A percentile compares a stretch with the other conserved stretches of the same genome.
Conservation (phyloP, 1,140 invertebrate genomes). For the Asbolus verrucosus region DNA sequence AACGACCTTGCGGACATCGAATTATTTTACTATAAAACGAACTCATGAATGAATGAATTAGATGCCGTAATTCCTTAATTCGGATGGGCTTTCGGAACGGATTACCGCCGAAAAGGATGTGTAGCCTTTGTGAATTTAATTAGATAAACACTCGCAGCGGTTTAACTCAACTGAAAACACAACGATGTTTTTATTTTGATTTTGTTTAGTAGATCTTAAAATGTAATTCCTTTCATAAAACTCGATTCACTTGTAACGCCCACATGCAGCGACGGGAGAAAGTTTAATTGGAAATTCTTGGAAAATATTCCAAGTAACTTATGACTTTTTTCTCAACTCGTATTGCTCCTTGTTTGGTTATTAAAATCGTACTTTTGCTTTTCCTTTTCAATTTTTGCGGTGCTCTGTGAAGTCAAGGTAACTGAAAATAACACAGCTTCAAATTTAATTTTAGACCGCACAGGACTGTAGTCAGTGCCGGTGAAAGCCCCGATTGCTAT, state of each 20-base stretch:
- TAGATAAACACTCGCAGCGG: background rate
- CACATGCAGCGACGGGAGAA: slow-evolving; percentile 18
- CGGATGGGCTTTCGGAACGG: too few relatives aligned
- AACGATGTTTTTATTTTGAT: slow-evolving; percentile 2
- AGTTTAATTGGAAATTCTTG: slow-evolving; percentile 37
- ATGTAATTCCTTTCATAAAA: slow-evolving; percentile 34
- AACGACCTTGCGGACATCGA: slow-evolving; percentile 11
- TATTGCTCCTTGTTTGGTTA: background rate
- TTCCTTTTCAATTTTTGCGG: background rate
- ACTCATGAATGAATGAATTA: slow-evolving; percentile 16
- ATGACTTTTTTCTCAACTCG: slow-evolving; percentile 17
- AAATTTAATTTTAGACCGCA: slow-evolving; percentile 26
- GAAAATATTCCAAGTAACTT: slow-evolving; percentile 25
- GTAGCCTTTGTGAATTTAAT: background rate
- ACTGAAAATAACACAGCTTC: slow-evolving; percentile 27
- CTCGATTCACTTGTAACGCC: slow-evolving; percentile 25
- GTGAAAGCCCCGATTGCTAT: background rate
- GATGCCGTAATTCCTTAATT: too few relatives aligned
- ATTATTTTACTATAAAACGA: slow-evolving; percentile 15
- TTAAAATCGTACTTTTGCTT: slow-evolving; percentile 18
- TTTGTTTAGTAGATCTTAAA: slow-evolving; percentile 33
- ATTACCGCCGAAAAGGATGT: too few relatives aligned
- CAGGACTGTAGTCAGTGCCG: slow-evolving; percentile 16
- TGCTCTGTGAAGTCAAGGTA: slow-evolving; percentile 26
- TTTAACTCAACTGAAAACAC: background rate